Evolutionary conservation across 2,888 invertebrate genomes (phyloP), one percentile per base, ranked within the genome.

Genomic region (Agrotis ipsilon): DNA sequence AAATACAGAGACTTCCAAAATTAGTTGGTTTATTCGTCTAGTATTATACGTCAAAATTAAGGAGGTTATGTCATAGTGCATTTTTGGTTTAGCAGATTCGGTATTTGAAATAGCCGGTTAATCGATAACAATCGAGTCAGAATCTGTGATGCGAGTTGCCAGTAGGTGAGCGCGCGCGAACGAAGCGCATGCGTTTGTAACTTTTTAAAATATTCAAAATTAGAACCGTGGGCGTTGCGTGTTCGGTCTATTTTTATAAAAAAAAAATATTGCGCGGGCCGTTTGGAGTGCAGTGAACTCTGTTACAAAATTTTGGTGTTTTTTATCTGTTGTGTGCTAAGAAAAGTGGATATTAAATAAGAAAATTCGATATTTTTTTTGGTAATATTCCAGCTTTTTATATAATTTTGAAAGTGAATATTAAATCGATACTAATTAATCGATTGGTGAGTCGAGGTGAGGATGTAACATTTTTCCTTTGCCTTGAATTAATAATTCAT

Each of bases 221-320:
- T 86, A 86, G 89, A 85, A 79, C 70, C 86, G 89, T 87, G 88
- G 88, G 90, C 86, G 88, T 86, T 83, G 85, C 85, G 87, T 86
- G 90, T 85, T 85, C 82, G 68, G 70, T 85, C 91, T 92, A 93
- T 93, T 92, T 92, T 89, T 88, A 89, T 87, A 83, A 88, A 91
- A 89, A 91, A 89, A 88, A 87, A 85, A 86, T 87, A 86, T 83
- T 82, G 71, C 73, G 82, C 77, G 82, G 72, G 74, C 68, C 73
- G 72, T 87, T 84, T 86, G 89, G 92, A 94, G 94, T 95, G 94
- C 94, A 94, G 95, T 95, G 94, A 93, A 88, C 93, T 87, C 81
- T 86, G 81, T 81, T 72, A 84, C 75, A 83, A 84, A 87, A 83
- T 84, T 86, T 85, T 78, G 75, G 82, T 75, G 79, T 74, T 77